Percentiles rank a stretch among this genome's conserved stretches.
phyloP scores from a whole-genome alignment of 2,888 invertebrate genomes.

The Calameuta pallipes region DNA sequence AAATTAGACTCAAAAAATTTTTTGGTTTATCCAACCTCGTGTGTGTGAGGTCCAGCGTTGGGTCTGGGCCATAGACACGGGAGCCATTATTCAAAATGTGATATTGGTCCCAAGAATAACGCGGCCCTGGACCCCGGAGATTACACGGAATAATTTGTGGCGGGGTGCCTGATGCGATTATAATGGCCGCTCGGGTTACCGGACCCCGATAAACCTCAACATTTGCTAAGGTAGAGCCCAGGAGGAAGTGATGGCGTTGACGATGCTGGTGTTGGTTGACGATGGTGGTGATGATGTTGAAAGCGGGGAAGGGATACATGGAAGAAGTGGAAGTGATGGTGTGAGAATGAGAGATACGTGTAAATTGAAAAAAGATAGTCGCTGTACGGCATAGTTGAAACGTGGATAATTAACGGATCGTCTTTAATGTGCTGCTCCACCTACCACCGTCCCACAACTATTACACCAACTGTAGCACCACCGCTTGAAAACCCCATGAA shows the following conservation, averaged over 20 bases:
- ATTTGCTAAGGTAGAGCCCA: constrained; percentile 30
- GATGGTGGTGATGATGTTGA: background rate
- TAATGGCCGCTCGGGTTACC: constrained; percentile 62
- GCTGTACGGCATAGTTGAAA: background rate
- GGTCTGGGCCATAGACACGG: background rate
- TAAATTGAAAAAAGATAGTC: constrained; percentile 15
- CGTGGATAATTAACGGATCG: constrained; percentile 3
- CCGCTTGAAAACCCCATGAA: background rate
- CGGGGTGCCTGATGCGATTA: constrained; percentile 59
- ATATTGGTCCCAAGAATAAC: background rate
- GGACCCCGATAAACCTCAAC: constrained; percentile 17
- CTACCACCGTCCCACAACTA: background rate
- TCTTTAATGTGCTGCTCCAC: background rate
- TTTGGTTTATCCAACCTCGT: background rate
- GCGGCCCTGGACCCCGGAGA: constrained; percentile 38
- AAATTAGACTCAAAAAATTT: background rate
- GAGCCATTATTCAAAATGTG: background rate
- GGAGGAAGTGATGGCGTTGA: background rate
- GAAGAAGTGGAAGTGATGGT: constrained; percentile 26
- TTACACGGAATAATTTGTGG: constrained; percentile 61
- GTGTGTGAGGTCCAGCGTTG: background rate
- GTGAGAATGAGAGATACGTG: constrained; percentile 28
- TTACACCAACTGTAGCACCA: background rate
- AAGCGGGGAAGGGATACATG: background rate
- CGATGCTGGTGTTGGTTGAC: background rate